Evolutionary conservation across 2,888 invertebrate genomes (phyloP), one percentile per base, ranked within the genome.

Genomic region (Oligia latruncula): DNA sequence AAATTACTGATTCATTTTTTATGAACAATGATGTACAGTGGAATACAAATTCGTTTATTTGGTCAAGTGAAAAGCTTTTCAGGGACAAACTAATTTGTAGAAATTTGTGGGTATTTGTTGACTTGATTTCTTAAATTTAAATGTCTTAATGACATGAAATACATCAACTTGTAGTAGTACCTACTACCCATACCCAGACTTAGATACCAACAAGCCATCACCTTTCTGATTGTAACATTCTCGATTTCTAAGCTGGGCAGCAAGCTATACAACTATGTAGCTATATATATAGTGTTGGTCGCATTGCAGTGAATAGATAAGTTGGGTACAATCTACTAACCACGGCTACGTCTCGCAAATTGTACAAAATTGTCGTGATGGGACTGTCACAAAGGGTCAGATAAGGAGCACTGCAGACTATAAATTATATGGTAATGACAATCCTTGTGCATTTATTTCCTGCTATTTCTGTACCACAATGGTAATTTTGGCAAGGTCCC

Each of bases 291-390:
- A 64, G 66, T 60, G 52, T 29, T 20, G 20, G 49, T 11, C n/a
- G 20, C 49, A 81, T 52, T 49, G 35, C 35, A 66, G 83, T 75
- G 46, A 75, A 75, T 52, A 72, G 75, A 72, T 70, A 73, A 73
- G 70, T 71, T 66, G 15, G 52, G 46, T 68, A 60, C 8, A 70
- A 78, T 77, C 64, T 58, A 58, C 20, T 35, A 23, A 72, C 64
- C 35, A 60, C 29, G 52, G 49, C 46, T 46, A 62, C 60, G 35
- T n/a, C 68, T 72, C 35, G 46, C 72, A 65, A 55, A 65, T 74
- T 77, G n/a, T 80, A 49, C 64, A 43, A 71, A 52, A 72, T 62
- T 60, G 52, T 83, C 40, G 43, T 15, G n/a, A 55, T 17, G 62
- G 20, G 29, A 65, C 70, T 49, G 52, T 65, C 71, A 77, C 67